Conservation (phyloP, 35 echinoderm and acorn worm species). For the Holothuria glaberrima region DNA sequence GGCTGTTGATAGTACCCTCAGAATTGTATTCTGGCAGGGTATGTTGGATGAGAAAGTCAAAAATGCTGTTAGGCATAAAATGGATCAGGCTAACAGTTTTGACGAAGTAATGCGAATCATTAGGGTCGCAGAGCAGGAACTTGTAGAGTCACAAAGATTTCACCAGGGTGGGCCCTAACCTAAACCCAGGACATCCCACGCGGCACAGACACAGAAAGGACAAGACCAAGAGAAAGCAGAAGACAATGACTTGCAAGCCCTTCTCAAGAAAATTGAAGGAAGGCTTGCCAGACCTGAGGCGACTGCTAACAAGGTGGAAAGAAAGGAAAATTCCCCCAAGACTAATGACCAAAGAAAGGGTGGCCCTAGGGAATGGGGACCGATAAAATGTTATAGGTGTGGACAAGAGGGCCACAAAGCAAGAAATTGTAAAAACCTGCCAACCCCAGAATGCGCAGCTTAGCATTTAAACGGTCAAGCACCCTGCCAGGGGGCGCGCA, state of each 20-base stretch:
- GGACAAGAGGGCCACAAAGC: conserved; percentile 22
- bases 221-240: background rate
- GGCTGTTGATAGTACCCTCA: background rate
- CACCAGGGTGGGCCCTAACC: background rate
- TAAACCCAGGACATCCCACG: background rate
- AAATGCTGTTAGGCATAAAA: conserved; percentile 30
- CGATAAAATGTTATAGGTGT: background rate
- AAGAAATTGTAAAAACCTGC: background rate
- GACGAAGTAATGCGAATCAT: conserved; percentile 1
- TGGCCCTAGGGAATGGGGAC: background rate
- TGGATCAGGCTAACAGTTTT: background rate
- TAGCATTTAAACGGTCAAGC: conserved; percentile 38
- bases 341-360: background rate
- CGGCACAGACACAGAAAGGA: background rate
- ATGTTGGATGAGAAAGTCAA: background rate
- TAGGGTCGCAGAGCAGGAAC: background rate
- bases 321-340: background rate
- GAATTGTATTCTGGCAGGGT: conserved; percentile 38
- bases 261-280: background rate
- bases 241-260: background rate
- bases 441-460: background rate
- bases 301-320: background rate
- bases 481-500: conserved; percentile 19
- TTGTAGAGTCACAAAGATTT: background rate
- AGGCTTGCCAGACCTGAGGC: background rate